Evolutionary conservation across 2,113 vertebrate genomes (phyloP), one percentile per base, ranked within the genome.

Genomic region (Fregetta grallaria): DNA sequence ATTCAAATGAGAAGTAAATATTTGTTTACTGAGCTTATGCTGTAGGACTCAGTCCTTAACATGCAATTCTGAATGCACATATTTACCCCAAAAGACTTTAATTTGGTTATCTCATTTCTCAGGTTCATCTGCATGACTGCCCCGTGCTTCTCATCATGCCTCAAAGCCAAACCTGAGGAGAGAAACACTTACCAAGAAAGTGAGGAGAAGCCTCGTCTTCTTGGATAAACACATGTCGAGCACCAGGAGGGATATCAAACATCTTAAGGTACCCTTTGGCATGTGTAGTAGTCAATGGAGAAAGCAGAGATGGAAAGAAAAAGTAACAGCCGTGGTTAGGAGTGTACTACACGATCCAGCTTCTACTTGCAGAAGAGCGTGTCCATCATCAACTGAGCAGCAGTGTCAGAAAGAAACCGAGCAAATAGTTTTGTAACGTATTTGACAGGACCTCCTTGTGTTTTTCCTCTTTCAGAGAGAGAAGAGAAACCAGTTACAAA

Each of bases 261-360:
- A 99, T 99, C 99, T 99, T 99, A 98, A 99, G 98, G 99, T 99
- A 99, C 97, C 99, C 99, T 99, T 99, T 98, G 93, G 98, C 98
- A 98, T 95, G 94, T 97, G 98, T 96, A 92, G 98, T 66, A 81
- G 97, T 97, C 91, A 88, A 52, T 36, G 96, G 91, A 97, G 96
- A 88, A 91, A 96, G 97, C 90, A 96, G 94, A 93, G 97, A 89
- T 76, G 95, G 97, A 98, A 98, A 98, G 76, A 97, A 98, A 97
- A 99, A 98, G 99, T 83, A 96, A 99, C 55, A 98, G 97, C 97
- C 78, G 88, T 22, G 96, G 97, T 99, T 98, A 99, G 98, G 93
- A 49, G 84, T 22, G 86, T 59, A 75, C 93, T 80, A 71, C 19
- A 9, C 3, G 14, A 93, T 50, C 70, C 36, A 18, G 77, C 73